phyloP scores from a whole-genome alignment of 2,797 vertebrate genomes.

The Cuculus canorus region DNA sequence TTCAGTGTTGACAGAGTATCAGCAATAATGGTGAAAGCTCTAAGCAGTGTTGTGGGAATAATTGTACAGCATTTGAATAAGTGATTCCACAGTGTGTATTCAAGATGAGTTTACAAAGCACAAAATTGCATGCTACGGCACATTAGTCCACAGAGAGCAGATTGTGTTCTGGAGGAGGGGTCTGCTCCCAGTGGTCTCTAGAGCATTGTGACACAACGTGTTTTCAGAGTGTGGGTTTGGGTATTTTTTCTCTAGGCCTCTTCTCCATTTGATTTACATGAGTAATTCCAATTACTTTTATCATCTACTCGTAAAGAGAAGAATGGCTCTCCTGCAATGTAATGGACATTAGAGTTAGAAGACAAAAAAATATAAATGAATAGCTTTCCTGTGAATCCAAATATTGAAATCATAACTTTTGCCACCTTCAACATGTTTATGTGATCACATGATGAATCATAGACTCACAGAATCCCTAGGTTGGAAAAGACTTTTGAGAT shows the following conservation, averaged over 20 bases:
- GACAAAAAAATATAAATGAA: neutral
- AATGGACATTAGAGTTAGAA: neutral
- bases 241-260: neutral
- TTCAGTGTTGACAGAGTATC: neutral
- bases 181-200: neutral
- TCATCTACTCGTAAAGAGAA: neutral
- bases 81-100: neutral
- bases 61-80: neutral
- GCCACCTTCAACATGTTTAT: neutral
- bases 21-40: neutral
- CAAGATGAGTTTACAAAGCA: slow-evolving; percentile 8
- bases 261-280: slow-evolving; percentile 27
- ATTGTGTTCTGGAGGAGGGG: neutral
- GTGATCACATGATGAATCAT: neutral
- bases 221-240: neutral
- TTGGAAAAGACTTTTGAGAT: too few species aligned
- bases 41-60: neutral
- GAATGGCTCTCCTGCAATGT: neutral
- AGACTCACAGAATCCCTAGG: too few species aligned
- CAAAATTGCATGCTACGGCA: slow-evolving; percentile 19
- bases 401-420: neutral
- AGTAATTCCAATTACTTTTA: slow-evolving; percentile 54
- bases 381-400: neutral
- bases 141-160: slow-evolving; percentile 15
- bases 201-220: neutral